Evolutionary conservation across 2,113 vertebrate genomes (phyloP), one percentile per base, ranked within the genome.

Genomic region (Megaptera novaeangliae): DNA sequence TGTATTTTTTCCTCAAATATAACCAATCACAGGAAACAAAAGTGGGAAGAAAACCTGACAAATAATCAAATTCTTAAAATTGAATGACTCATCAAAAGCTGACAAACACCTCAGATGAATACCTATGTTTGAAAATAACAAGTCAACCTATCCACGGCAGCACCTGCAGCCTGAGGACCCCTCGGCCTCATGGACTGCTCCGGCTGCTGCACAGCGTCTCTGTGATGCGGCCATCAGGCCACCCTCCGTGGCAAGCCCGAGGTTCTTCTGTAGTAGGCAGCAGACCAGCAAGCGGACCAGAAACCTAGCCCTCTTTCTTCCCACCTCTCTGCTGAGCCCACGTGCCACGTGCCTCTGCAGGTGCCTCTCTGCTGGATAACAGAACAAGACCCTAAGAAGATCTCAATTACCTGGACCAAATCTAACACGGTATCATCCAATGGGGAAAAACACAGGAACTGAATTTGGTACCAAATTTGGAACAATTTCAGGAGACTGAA

Each of bases 21-120:
- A 66, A 88, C 25, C 27, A 39, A 25, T 52, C 25, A 81, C 17
- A 63, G 63, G 29, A 94, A 94, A 77, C 64, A 10, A 66, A 83
- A 72, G n/a, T 77, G 27, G 88, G 31, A 90, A 90, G 59, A 87
- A 85, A 44, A 77, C 74, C 0, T 68, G 27, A 92, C 72, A 72
- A 72, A 71, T 78, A 72, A 72, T 72, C 68, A 36, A 89, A 89
- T 78, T 75, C 57, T 29, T 75, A 83, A 71, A 71, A 23, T 5
- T 20, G 8, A 10, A 46, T 77, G 25, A 31, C 20, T 71, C 44
- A 89, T 27, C 59, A 81, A 55, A 64, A 82, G 83, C 36, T 66
- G 46, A 31, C 8, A 29, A 44, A 49, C 21, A 77, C 74, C 34
- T 96, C 20, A 44, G 21, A 44, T 23, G 20, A 63, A 29, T 7